These are phyloP conservation scores for Sparidentex hasta DNA, from an alignment of 2,797 vertebrate species.

Conservation along the genomic window DNA sequence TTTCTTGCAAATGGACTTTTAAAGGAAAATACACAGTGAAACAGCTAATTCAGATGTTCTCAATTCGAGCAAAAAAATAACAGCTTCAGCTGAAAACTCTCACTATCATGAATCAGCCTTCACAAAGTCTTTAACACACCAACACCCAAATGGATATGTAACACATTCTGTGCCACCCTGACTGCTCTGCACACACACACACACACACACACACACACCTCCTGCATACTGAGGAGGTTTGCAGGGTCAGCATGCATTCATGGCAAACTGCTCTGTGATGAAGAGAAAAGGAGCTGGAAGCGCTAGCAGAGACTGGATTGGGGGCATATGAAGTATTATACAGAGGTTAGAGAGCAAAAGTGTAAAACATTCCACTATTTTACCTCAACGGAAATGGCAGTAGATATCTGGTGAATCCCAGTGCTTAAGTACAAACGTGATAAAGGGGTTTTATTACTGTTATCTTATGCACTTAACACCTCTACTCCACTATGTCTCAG, in stretches of 20 bases:
- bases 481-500: neutral
- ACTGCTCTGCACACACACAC: constrained; percentile 25
- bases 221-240: constrained; percentile 54
- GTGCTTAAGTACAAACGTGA: too few relatives aligned
- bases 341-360: constrained; percentile 59
- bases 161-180: constrained; percentile 9
- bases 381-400: constrained; percentile 15
- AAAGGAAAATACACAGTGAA: constrained; percentile 22
- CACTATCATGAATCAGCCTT: constrained; percentile 31
- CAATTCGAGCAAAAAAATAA: constrained; percentile 1
- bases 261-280: constrained; percentile 58
- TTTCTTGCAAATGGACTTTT: constrained; percentile 17
- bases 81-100: constrained; percentile 39
- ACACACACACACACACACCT: constrained; percentile 15
- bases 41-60: constrained; percentile 22
- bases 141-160: constrained; percentile 18
- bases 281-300: constrained; percentile 56
- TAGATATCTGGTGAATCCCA: constrained; percentile 33
- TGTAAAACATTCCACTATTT: constrained; percentile 49
- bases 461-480: too few relatives aligned
- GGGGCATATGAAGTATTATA: constrained; percentile 55
- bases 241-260: constrained; percentile 73
- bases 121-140: constrained; percentile 19
- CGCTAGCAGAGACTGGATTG: constrained; percentile 43
- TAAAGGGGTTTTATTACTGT: too few relatives aligned